A percentile compares a stretch with the other conserved stretches of the same genome.
Evolutionary conservation across 2,888 invertebrate species (phyloP).

Genomic region (Tinea trinotella): DNA sequence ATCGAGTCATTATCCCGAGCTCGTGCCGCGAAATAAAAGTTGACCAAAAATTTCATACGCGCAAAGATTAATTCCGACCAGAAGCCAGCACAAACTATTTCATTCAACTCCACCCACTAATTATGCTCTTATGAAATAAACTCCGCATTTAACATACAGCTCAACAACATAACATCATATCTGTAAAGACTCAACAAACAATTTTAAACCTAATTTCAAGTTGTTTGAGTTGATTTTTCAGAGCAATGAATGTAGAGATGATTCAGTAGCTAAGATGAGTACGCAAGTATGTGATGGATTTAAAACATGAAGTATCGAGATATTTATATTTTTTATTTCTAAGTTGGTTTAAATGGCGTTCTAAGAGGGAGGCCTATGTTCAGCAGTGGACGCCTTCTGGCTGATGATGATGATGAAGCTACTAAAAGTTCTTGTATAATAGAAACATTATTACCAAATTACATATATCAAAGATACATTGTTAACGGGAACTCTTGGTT

Average conservation of each 20-base stretch:
- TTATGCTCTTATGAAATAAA: constrained; percentile 70
- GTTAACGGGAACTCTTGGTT: too few species aligned
- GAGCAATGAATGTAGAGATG: background rate
- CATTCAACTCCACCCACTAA: constrained; percentile 70
- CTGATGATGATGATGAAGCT: too few species aligned
- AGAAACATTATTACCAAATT: too few species aligned
- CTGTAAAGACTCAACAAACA: background rate
- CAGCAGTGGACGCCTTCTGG: too few species aligned
- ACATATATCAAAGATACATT: too few species aligned
- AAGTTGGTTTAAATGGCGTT: too few species aligned
- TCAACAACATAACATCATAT: constrained; percentile 24
- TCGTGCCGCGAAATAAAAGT: constrained; percentile 16
- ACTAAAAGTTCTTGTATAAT: too few species aligned
- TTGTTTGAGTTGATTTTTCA: too few species aligned
- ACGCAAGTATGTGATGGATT: background rate
- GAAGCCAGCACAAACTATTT: constrained; percentile 44
- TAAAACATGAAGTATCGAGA: background rate
- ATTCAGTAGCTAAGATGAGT: constrained; percentile 1
- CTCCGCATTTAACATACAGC: constrained; percentile 51
- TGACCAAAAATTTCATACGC: background rate
- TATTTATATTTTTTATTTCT: too few species aligned
- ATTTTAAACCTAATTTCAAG: too few species aligned
- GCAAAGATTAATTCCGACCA: constrained; percentile 17
- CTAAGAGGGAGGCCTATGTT: too few species aligned
- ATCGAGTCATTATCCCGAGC: background rate